Percentiles rank a stretch among this genome's conserved stretches.
Conservation (phyloP, 2,888 invertebrate genomes). For the Drosophila neonasuta region DNA sequence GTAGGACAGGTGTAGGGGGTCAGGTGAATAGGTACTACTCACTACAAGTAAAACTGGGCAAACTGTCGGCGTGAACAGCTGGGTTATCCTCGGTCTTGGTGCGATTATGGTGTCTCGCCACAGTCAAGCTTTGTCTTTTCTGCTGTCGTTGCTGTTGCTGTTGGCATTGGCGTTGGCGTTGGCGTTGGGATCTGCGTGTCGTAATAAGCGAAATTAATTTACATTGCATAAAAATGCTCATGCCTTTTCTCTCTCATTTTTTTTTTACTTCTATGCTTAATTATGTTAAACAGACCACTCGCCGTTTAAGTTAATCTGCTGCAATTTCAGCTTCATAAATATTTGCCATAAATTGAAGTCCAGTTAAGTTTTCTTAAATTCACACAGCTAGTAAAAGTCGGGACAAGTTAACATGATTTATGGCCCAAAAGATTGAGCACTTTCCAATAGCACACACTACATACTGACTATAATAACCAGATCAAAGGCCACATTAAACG, state of each 20-base stretch:
- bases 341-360: not conserved
- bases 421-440: conserved; percentile 52
- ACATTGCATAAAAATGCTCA: conserved; percentile 51
- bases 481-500: conserved; percentile 50
- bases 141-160: conserved; percentile 14
- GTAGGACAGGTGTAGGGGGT: not conserved
- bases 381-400: conserved; percentile 6
- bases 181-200: conserved; percentile 35
- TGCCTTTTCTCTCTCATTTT: not conserved
- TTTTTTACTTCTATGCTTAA: conserved; percentile 30
- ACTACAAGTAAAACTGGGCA: conserved; percentile 8
- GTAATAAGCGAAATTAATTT: conserved; percentile 71
- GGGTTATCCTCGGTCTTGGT: conserved; percentile 45
- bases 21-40: conserved; percentile 4
- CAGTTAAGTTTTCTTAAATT: conserved; percentile 9
- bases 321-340: conserved; percentile 1
- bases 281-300: conserved; percentile 36
- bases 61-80: conserved; percentile 60
- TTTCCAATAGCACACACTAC: conserved; percentile 29
- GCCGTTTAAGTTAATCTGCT: conserved; percentile 29
- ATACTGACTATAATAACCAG: conserved; percentile 44
- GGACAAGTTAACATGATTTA: conserved; percentile 45
- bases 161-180: conserved; percentile 26
- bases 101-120: conserved; percentile 57
- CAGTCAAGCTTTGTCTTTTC: conserved; percentile 54